Percentiles rank a stretch among this genome's conserved stretches.
Evolutionary conservation across 2,888 invertebrate species (phyloP).

Genomic region (Mesopsocus fuscifrons): DNA sequence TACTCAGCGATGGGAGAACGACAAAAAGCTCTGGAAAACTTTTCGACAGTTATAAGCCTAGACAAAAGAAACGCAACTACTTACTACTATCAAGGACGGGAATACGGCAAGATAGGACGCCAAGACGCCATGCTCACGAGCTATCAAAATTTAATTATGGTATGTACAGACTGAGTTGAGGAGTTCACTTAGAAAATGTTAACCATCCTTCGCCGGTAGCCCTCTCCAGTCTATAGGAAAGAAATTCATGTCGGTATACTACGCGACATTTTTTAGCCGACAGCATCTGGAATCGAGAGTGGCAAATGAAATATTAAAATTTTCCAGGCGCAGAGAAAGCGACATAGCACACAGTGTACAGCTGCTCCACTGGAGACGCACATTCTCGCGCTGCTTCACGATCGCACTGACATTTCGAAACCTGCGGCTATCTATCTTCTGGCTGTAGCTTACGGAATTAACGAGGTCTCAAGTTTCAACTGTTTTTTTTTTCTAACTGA

Average conservation of each 20-base stretch:
- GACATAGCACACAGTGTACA: neutral
- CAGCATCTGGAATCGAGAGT: too few relatives aligned
- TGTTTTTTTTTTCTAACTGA: too few relatives aligned
- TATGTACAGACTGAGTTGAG: neutral
- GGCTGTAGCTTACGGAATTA: constrained; percentile 1
- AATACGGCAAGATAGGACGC: constrained; percentile 4
- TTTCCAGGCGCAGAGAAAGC: neutral
- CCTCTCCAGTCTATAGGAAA: too few relatives aligned
- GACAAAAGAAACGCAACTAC: neutral
- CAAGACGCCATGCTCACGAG: neutral
- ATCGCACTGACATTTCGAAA: neutral
- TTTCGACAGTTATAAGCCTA: neutral
- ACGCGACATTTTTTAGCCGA: too few relatives aligned
- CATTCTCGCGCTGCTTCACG: too few relatives aligned
- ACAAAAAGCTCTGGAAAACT: neutral
- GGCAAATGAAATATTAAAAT: too few relatives aligned
- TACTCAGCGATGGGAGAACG: neutral
- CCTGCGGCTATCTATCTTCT: neutral
- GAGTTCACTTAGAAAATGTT: too few relatives aligned
- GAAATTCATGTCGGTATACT: too few relatives aligned
- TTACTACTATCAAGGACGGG: constrained; percentile 1
- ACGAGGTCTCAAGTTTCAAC: neutral
- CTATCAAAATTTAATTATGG: neutral
- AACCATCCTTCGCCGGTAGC: too few relatives aligned
- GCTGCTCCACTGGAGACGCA: too few relatives aligned